Percentiles rank a stretch among this genome's conserved stretches.
These are phyloP conservation scores for Agrypnus murinus DNA, from an alignment of 2,888 invertebrate species.

Conservation along the genomic window DNA sequence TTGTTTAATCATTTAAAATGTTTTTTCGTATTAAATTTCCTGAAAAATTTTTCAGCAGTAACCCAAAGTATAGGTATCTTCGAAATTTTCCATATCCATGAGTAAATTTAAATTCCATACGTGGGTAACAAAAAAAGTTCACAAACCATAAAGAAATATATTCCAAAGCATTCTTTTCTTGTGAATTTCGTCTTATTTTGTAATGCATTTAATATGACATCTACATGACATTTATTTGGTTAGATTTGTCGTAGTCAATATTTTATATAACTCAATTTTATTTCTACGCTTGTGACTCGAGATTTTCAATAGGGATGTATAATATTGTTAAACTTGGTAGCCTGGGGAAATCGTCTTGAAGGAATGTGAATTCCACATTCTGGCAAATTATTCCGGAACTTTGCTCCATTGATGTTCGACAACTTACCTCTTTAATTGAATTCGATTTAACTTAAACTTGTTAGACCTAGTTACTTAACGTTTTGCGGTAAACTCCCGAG, in stretches of 20 bases:
- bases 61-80: too few species aligned
- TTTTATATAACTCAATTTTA: conserved; percentile 28
- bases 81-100: too few species aligned
- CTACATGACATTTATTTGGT: conserved; percentile 31
- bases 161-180: neutral
- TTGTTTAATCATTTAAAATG: too few species aligned
- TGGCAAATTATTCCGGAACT: conserved; percentile 37
- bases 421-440: conserved; percentile 43
- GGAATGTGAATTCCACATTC: conserved; percentile 40
- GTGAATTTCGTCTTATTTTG: conserved; percentile 8
- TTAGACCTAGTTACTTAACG: conserved; percentile 38
- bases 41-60: too few species aligned
- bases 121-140: too few species aligned
- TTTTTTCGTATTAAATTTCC: too few species aligned
- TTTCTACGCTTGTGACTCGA: conserved; percentile 24
- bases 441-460: conserved; percentile 40
- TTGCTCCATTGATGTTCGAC: conserved; percentile 38
- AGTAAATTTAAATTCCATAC: too few species aligned
- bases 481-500: conserved; percentile 17
- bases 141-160: neutral
- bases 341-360: conserved; percentile 32
- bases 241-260: conserved; percentile 25
- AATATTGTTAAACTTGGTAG: conserved; percentile 29
- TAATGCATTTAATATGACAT: conserved; percentile 27
- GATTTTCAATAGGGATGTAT: conserved; percentile 29